Percentiles rank a stretch among this genome's conserved stretches.
Conservation (phyloP, 2,797 vertebrate species). For the Harpagifer antarcticus region DNA sequence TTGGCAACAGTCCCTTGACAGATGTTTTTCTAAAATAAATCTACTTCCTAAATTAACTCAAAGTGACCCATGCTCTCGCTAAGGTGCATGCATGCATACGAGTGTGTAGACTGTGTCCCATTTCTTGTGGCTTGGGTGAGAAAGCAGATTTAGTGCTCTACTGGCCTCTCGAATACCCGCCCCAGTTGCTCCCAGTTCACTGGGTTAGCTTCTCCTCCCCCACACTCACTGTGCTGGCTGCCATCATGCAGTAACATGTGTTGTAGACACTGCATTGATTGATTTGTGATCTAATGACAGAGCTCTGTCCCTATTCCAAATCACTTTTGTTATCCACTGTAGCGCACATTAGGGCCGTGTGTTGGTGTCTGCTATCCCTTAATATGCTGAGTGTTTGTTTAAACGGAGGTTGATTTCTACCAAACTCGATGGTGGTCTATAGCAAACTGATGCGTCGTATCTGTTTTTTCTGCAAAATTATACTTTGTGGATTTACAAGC, state of each 20-base stretch:
- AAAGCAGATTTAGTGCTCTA: constrained; percentile 44
- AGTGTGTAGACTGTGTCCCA: background rate
- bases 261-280: constrained; percentile 71
- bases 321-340: constrained; percentile 58
- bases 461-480: constrained; percentile 28
- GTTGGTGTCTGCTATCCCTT: constrained; percentile 45
- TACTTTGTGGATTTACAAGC: no score
- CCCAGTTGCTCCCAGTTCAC: constrained; percentile 51
- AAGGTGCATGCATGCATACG: background rate
- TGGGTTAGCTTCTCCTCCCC: constrained; percentile 60
- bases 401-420: constrained; percentile 43
- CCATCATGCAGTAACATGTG: constrained; percentile 65
- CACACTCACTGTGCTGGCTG: constrained; percentile 18
- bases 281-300: constrained; percentile 76
- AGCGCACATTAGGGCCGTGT: constrained; percentile 35
- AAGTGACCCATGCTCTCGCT: constrained; percentile 16
- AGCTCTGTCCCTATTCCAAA: constrained; percentile 54
- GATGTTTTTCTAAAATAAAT: constrained; percentile 37
- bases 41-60: constrained; percentile 19
- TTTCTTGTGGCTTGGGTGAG: constrained; percentile 27
- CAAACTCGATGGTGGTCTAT: constrained; percentile 44
- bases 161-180: constrained; percentile 37
- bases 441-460: background rate
- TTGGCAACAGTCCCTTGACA: constrained; percentile 31
- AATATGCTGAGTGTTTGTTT: constrained; percentile 56